Percentiles rank a stretch among this genome's conserved stretches.
These are phyloP conservation scores for Andinoacara biseriatus DNA, from an alignment of 2,113 vertebrate genomes.

Conservation along the genomic window DNA sequence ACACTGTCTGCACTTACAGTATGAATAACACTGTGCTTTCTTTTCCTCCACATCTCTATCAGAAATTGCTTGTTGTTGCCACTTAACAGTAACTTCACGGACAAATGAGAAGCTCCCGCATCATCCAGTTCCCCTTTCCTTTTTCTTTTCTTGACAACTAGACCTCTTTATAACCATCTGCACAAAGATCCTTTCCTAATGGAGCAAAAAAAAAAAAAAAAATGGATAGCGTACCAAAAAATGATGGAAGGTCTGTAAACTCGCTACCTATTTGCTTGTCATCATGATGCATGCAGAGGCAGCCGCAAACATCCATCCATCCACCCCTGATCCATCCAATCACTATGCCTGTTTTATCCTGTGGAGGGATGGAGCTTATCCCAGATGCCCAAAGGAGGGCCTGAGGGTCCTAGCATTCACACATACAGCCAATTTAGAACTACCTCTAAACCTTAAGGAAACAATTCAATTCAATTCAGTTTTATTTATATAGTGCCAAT, in stretches of 20 bases:
- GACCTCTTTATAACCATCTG: neutral
- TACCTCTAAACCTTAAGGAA: no score
- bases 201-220: neutral
- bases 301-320: neutral
- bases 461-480: no score
- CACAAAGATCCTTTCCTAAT: neutral
- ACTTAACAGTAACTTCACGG: slow-evolving; percentile 5
- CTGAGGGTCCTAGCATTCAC: no score
- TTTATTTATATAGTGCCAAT: no score
- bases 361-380: neutral
- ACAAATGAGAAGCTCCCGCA: neutral
- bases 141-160: neutral
- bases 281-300: slow-evolving; percentile 27
- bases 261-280: slow-evolving; percentile 20
- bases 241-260: slow-evolving; percentile 13
- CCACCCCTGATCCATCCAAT: neutral
- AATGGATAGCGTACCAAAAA: neutral
- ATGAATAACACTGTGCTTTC: neutral
- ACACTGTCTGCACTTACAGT: neutral
- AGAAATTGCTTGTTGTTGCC: neutral
- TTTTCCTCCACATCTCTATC: neutral
- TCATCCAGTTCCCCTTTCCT: neutral
- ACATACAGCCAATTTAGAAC: no score
- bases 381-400: neutral
- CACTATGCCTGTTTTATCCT: neutral